These are phyloP conservation scores for Streptopelia turtur DNA, from an alignment of 2,797 vertebrate genomes.

Conservation along the genomic window DNA sequence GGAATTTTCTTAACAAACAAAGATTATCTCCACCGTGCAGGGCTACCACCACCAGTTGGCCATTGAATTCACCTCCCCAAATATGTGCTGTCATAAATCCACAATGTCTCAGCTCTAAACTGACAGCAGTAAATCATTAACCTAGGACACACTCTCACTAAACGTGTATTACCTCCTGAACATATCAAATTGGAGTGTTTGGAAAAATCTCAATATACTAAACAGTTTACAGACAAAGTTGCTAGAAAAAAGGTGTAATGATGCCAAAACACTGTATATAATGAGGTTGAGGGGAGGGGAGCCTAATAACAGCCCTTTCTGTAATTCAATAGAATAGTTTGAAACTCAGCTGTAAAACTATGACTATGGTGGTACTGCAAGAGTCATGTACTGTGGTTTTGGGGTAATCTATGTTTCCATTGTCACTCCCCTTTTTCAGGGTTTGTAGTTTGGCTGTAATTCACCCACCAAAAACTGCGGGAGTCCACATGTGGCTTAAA, in stretches of 20 bases:
- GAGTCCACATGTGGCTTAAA: neutral
- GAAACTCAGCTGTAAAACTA: neutral
- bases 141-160: neutral
- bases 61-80: neutral
- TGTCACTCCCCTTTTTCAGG: neutral
- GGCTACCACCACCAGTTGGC: neutral
- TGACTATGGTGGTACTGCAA: fast-evolving
- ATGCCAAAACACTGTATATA: neutral
- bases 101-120: neutral
- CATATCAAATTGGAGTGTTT: neutral
- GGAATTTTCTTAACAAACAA: neutral
- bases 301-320: neutral
- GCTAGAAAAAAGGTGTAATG: constrained; percentile 12
- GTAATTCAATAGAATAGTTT: constrained; percentile 28
- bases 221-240: neutral
- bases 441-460: constrained; percentile 2
- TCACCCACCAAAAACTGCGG: neutral
- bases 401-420: neutral
- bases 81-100: neutral
- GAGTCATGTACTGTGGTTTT: neutral
- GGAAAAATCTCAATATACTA: constrained; percentile 15
- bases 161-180: neutral
- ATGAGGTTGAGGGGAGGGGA: neutral
- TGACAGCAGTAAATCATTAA: neutral
- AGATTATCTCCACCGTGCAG: neutral